These are phyloP conservation scores for Bovichtus diacanthus DNA, from an alignment of 2,797 vertebrate species.

Conservation along the genomic window DNA sequence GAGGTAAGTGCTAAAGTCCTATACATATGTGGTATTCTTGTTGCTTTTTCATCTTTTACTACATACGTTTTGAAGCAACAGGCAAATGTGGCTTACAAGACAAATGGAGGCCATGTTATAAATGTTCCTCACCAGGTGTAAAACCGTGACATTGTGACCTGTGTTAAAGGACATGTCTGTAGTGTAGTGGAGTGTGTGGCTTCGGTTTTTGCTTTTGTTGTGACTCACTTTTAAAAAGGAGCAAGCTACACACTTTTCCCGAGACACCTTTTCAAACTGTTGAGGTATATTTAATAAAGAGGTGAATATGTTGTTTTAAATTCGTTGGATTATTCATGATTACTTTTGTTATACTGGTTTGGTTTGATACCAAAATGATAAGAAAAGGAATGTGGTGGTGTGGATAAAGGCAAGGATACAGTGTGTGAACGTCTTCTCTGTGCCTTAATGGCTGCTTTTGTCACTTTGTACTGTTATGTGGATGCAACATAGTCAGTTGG, in stretches of 20 bases:
- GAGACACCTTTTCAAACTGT: neutral
- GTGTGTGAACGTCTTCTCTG: neutral
- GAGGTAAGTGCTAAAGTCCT: neutral
- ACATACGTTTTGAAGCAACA: neutral
- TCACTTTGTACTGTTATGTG: conserved; percentile 16
- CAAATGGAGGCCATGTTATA: neutral
- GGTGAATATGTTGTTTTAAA: neutral
- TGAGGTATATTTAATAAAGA: neutral
- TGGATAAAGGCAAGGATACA: conserved; percentile 7
- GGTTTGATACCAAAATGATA: conserved; percentile 2
- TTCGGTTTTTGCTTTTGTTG: too few species aligned
- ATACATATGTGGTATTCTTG: neutral
- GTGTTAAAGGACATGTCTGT: neutral
- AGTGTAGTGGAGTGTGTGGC: too few species aligned
- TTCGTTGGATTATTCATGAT: neutral
- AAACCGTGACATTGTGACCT: neutral
- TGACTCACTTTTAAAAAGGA: neutral
- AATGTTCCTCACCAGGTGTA: neutral
- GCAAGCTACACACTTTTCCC: neutral
- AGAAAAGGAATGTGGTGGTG: neutral
- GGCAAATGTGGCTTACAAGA: neutral
- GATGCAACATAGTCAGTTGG: conserved; percentile 12
- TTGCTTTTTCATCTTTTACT: neutral
- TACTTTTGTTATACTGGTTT: conserved; percentile 5
- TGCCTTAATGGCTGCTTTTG: neutral